These are phyloP conservation scores for Thryonomys swinderianus DNA, from an alignment of 2,113 vertebrate species.

Conservation along the genomic window DNA sequence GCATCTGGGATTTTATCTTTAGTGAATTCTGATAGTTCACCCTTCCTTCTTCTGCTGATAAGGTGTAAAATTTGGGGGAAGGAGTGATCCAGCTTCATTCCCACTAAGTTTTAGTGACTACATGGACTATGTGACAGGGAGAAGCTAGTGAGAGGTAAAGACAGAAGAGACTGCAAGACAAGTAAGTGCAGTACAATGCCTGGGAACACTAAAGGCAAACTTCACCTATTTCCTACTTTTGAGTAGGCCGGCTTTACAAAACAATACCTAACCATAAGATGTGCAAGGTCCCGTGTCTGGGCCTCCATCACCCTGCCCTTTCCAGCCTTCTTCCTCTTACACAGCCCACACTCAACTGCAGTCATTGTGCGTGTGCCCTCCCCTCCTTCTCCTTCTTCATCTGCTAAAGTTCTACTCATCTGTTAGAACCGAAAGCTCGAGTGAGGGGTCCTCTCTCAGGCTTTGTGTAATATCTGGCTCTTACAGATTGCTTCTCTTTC, in stretches of 20 bases:
- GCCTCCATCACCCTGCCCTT: neutral
- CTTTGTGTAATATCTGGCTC: neutral
- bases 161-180: neutral
- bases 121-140: neutral
- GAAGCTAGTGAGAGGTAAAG: neutral
- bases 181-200: neutral
- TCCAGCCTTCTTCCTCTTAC: neutral
- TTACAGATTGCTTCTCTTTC: neutral
- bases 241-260: neutral
- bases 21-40: neutral
- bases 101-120: neutral
- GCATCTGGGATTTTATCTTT: neutral
- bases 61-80: neutral
- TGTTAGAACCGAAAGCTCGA: neutral
- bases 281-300: neutral
- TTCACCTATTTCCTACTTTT: neutral
- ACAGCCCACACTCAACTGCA: neutral
- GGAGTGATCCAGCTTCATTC: neutral
- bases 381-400: neutral
- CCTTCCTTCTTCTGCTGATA: neutral
- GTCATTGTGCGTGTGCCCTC: neutral
- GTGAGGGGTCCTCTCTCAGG: neutral
- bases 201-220: neutral
- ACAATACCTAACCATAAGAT: neutral
- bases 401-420: conserved; percentile 8